Conservation (phyloP, 2,888 invertebrate species). For the Drosophila prostipennis region DNA sequence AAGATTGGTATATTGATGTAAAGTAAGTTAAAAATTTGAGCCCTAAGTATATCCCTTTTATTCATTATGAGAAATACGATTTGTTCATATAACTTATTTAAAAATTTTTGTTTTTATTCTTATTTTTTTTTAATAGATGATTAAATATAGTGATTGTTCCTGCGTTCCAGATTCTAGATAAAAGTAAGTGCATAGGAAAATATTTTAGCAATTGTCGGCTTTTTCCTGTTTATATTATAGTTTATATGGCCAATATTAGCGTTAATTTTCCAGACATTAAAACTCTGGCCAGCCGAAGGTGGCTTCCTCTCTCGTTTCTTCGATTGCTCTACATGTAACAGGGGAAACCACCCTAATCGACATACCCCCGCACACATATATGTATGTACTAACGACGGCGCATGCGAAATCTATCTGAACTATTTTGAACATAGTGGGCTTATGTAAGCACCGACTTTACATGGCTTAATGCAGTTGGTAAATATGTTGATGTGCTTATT, state of each 20-base stretch:
- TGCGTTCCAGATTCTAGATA: too few species aligned
- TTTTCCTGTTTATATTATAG: not conserved
- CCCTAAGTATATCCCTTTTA: too few species aligned
- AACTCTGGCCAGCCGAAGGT: not conserved
- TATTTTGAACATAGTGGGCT: conserved; percentile 50
- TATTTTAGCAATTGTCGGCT: not conserved
- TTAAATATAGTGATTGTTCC: too few species aligned
- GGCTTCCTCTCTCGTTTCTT: not conserved
- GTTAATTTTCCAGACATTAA: not conserved
- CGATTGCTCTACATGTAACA: not conserved
- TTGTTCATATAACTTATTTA: too few species aligned
- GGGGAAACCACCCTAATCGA: conserved; percentile 6
- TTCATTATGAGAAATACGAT: too few species aligned
- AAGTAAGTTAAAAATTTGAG: too few species aligned
- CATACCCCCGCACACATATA: conserved; percentile 9
- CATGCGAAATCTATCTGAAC: conserved; percentile 59
- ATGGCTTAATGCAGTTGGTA: conserved; percentile 3
- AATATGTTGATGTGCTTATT: not conserved
- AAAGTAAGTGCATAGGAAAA: too few species aligned
- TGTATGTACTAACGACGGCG: conserved; percentile 36
- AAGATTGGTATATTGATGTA: too few species aligned
- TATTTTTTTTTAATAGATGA: too few species aligned
- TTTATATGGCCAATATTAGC: too few species aligned
- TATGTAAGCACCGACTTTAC: conserved; percentile 56
- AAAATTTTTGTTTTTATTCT: too few species aligned